Evolutionary conservation across 2,113 vertebrate species (phyloP), one percentile per base, ranked within the genome.

Genomic region (Lamprotornis superbus): DNA sequence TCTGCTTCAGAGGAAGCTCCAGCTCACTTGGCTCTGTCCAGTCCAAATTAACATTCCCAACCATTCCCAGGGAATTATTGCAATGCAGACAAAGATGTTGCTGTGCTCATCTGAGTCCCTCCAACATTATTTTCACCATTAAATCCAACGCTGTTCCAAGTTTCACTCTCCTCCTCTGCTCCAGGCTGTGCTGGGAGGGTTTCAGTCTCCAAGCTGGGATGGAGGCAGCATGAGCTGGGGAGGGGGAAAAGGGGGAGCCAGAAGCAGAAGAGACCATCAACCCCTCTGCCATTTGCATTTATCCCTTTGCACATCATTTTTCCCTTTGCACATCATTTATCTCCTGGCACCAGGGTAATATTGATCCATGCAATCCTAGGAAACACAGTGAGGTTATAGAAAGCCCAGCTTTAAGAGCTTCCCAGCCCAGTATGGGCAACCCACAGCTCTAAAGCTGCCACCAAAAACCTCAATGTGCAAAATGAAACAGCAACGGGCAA

Each of bases 141-240:
- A 46, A 79, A 64, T n/a, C 76, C 77, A 60, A 19, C 0, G 0
- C 18, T 37, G 25, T 8, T 15, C 12, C 0, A 1, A 64, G 11
- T 4, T 40, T 14, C 6, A 0, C 83, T 55, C 28, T 39, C 25
- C 15, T 64, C 42, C 75, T 67, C 27, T 0, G 0, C 15, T 0
- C 0, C 23, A 53, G n/a, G 3, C 14, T 3, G 33, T 35, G 42
- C 82, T 10, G 2, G 67, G 63, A 2, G 12, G 30, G 39, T 33
- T 59, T 83, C 30, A 21, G 14, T 17, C 39, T 49, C 67, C 64
- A 49, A 14, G 33, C 3, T 23, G 68, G 40, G 52, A 57, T 1
- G 16, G 47, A 63, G 28, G 16, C 78, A 52, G 56, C 2, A 0
- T 6, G 40, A 14, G 1, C 24, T 84, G 71, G 9, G 50, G 24